Percentiles rank a stretch among this genome's conserved stretches.
phyloP scores from a whole-genome alignment of 2,888 invertebrate species.

The Acronicta alni region DNA sequence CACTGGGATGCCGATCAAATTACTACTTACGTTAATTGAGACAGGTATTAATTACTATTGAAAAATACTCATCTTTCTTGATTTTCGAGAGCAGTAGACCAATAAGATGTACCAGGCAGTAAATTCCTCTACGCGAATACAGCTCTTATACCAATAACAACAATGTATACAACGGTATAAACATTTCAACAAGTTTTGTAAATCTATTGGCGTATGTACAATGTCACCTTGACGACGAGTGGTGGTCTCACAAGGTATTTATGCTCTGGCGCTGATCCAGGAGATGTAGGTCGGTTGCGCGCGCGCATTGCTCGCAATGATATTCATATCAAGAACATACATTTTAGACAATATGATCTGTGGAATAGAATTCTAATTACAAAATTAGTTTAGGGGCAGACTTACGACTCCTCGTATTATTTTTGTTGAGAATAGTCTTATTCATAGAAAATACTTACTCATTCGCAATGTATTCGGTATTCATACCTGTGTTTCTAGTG shows the following conservation, averaged over 20 bases:
- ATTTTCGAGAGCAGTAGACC: slow-evolving; percentile 26
- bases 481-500: slow-evolving; percentile 39
- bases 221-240: slow-evolving; percentile 79
- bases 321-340: slow-evolving; percentile 59
- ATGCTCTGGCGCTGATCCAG: slow-evolving; percentile 78
- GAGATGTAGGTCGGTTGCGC: slow-evolving; percentile 75
- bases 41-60: slow-evolving; percentile 30
- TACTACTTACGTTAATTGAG: slow-evolving; percentile 27
- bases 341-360: slow-evolving; percentile 59
- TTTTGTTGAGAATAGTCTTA: slow-evolving; percentile 46
- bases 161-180: slow-evolving; percentile 43
- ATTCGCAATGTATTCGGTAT: slow-evolving; percentile 36
- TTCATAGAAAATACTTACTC: slow-evolving; percentile 52
- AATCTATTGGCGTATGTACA: slow-evolving; percentile 60
- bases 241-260: slow-evolving; percentile 72
- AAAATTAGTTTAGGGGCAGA: slow-evolving; percentile 20
- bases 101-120: slow-evolving; percentile 4
- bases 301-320: slow-evolving; percentile 53
- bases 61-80: slow-evolving; percentile 27
- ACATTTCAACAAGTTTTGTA: slow-evolving; percentile 38
- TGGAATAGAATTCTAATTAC: slow-evolving; percentile 53
- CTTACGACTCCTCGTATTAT: slow-evolving; percentile 44
- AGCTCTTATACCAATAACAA: slow-evolving; percentile 20
- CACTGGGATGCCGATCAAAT: slow-evolving; percentile 36
- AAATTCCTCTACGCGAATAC: slow-evolving; percentile 21